Base-by-base conservation (phyloP, 1,140 invertebrate genomes). In the Copidosoma floridanum region DNA sequence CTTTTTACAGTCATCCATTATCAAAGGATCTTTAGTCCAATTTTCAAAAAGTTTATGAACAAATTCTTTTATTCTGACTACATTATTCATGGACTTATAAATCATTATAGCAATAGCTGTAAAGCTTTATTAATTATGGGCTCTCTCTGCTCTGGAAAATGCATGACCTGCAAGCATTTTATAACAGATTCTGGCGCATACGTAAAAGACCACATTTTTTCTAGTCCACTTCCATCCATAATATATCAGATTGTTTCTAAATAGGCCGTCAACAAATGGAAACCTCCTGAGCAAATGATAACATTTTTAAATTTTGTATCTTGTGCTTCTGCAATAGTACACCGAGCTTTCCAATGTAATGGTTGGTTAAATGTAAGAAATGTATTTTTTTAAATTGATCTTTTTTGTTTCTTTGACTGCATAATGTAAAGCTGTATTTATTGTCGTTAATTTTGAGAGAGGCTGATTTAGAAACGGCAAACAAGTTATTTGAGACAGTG, bases 211-310 rank as follows among this genome's bases (percentile, higher is more conserved):
- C 73, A 67, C 38, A 73, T 40, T 68, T 77, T 70, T 65, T 77
- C 66, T 14, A 77, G 63, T 18, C 71, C 75, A 66, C 71, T 76
- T 61, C 71, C 74, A 61, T 72, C 62, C 74, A 79, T 79, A 64
- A 77, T 72, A 64, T 71, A 63, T 50, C 76, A 76, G 51, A 80
- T 73, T 57, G 70, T 52, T 63, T 68, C 71, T 56, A 78, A n/a
- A 67, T 69, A 78, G 7, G 71, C 77, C 72, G 78, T 74, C 6
- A 75, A 64, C 35, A 76, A 46, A 68, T 73, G 70, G 66, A 73
- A 73, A 37, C 67, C 68, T 37, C 70, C 65, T 1, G 71, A 57
- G 23, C 68, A 61, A 0, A 69, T 54, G 46, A 67, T 40, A 53
- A 68, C 47, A 16, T 62, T 57, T 6, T 47, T 59, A 12, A 47